Evolutionary conservation across 2,113 vertebrate genomes (phyloP).

Genomic region (Psettodes erumei): DNA sequence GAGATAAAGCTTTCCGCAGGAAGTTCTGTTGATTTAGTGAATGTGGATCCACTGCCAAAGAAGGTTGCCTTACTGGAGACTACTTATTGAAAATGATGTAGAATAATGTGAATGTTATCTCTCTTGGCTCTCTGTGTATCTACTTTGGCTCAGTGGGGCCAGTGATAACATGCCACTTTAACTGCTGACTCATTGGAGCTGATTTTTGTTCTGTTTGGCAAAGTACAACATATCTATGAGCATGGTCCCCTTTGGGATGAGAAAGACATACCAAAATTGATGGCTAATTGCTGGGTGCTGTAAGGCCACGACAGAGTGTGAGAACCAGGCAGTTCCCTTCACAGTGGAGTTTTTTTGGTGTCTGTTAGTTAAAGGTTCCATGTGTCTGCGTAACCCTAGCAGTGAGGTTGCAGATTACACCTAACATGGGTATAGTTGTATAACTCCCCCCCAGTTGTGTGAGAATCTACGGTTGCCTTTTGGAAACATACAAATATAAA

Average conservation of each 20-base stretch:
- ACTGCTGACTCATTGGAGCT: conserved; percentile 51
- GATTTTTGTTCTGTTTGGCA: conserved; percentile 67
- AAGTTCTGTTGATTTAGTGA: not conserved
- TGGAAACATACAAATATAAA: too few species aligned
- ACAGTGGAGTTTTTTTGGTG: conserved; percentile 26
- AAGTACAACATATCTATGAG: conserved; percentile 58
- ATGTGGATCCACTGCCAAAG: not conserved
- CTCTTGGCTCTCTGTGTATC: conserved; percentile 27
- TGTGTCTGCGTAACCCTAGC: too few species aligned
- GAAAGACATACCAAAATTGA: conserved; percentile 54
- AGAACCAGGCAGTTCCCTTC: conserved; percentile 58
- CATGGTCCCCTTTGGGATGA: conserved; percentile 46
- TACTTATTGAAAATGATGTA: conserved; percentile 11
- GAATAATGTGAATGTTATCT: conserved; percentile 12
- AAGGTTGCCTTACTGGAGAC: not conserved
- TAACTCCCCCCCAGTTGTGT: too few species aligned
- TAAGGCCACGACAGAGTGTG: conserved; percentile 54
- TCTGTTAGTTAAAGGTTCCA: too few species aligned
- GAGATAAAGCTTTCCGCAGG: conserved; percentile 3
- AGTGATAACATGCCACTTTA: conserved; percentile 71
- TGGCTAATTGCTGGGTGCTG: conserved; percentile 62
- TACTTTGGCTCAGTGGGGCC: conserved; percentile 36
- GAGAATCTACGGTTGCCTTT: too few species aligned
- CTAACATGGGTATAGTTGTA: too few species aligned
- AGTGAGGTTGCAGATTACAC: too few species aligned